phyloP scores from a whole-genome alignment of 1,140 invertebrate genomes.

The Thaumetopoea pityocampa region DNA sequence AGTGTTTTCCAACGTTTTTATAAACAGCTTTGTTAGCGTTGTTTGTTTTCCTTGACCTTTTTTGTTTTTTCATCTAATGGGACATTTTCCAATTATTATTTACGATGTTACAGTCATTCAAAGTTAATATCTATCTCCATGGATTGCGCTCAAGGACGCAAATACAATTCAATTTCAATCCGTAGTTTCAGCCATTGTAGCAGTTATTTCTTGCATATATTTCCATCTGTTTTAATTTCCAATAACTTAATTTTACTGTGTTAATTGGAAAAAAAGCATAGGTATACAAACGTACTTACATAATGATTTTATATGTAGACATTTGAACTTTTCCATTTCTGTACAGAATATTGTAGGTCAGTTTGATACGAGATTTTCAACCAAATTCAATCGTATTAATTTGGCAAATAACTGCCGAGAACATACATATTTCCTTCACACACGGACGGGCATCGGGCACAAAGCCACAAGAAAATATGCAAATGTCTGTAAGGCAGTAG shows the following conservation, averaged over 20 bases:
- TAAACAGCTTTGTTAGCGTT: slow-evolving; percentile 61
- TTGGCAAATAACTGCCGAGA: too few species aligned
- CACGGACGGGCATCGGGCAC: slow-evolving; percentile 23
- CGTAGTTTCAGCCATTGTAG: too few species aligned
- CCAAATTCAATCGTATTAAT: too few species aligned
- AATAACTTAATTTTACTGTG: too few species aligned
- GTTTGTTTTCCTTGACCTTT: slow-evolving; percentile 31
- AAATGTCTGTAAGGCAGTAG: slow-evolving; percentile 71
- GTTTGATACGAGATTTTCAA: too few species aligned
- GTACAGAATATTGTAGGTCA: too few species aligned
- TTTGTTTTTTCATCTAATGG: slow-evolving; percentile 16
- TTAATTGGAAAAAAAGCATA: too few species aligned
- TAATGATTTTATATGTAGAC: background rate
- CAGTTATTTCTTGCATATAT: too few species aligned
- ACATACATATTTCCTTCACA: slow-evolving; percentile 13
- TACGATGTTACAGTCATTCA: background rate
- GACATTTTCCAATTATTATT: slow-evolving; percentile 9
- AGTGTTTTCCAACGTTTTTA: slow-evolving; percentile 71
- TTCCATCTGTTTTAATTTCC: too few species aligned
- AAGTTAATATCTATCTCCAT: slow-evolving; percentile 3
- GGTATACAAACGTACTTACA: too few species aligned
- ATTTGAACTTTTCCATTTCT: too few species aligned
- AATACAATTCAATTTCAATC: background rate
- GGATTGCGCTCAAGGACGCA: background rate
- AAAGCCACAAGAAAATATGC: slow-evolving; percentile 72